A percentile compares a stretch with the other conserved stretches of the same genome.
phyloP scores from a whole-genome alignment of 2,888 invertebrate genomes.

The Acronicta leporina region DNA sequence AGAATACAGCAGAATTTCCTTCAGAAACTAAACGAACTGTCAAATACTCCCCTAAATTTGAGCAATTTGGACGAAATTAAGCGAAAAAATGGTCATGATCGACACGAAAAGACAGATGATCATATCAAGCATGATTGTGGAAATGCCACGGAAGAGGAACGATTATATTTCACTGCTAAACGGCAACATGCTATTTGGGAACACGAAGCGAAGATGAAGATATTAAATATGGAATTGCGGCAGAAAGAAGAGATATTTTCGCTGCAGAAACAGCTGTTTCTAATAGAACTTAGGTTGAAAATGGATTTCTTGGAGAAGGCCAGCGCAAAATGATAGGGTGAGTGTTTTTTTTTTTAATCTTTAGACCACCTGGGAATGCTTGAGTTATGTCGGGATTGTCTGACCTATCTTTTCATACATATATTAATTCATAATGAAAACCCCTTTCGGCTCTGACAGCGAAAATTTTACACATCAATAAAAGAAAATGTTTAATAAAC shows the following conservation, averaged over 20 bases:
- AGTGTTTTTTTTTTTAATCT: constrained; percentile 12
- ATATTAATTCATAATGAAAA: too few relatives aligned
- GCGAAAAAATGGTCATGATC: constrained; percentile 70
- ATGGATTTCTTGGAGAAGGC: constrained; percentile 88
- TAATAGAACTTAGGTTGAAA: constrained; percentile 84
- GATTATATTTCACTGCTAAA: constrained; percentile 82
- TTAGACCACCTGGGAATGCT: too few relatives aligned
- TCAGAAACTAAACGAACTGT: constrained; percentile 81
- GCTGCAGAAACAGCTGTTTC: constrained; percentile 84
- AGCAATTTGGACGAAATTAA: constrained; percentile 79
- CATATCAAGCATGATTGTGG: constrained; percentile 71
- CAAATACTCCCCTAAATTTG: constrained; percentile 83
- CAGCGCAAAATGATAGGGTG: constrained; percentile 74
- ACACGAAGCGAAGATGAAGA: constrained; percentile 87
- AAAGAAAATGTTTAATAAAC: too few relatives aligned
- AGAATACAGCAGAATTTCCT: constrained; percentile 81
- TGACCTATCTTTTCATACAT: too few relatives aligned
- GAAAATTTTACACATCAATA: too few relatives aligned
- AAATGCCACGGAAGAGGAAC: constrained; percentile 78
- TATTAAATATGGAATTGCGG: constrained; percentile 82
- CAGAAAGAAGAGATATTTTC: constrained; percentile 87
- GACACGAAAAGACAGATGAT: constrained; percentile 65
- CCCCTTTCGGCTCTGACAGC: too few relatives aligned
- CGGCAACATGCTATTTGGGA: constrained; percentile 86
- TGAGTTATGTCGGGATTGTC: too few relatives aligned